Evolutionary conservation across 1,140 invertebrate genomes (phyloP).

Genomic region (Colletes latitarsis): DNA sequence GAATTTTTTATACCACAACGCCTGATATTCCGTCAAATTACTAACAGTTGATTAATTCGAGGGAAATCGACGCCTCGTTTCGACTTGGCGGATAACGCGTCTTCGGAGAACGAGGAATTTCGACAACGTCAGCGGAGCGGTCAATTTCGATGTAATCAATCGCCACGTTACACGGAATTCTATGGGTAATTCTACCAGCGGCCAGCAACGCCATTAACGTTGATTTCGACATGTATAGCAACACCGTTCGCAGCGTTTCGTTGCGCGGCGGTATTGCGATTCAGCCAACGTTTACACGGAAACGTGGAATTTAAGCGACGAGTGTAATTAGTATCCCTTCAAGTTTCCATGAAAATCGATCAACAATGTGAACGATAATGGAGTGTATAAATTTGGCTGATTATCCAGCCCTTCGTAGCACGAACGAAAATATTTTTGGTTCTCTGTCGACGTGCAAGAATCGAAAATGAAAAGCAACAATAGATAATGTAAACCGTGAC

Average conservation of each 20-base stretch:
- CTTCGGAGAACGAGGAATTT: neutral
- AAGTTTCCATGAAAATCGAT: too few species aligned
- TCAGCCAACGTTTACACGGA: too few species aligned
- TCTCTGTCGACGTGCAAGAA: too few species aligned
- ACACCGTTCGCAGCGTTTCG: neutral
- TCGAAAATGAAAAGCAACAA: too few species aligned
- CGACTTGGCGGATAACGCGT: neutral
- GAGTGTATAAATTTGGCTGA: too few species aligned
- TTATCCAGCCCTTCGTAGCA: too few species aligned
- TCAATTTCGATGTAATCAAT: slow-evolving; percentile 16
- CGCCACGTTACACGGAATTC: neutral
- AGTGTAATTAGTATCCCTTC: too few species aligned
- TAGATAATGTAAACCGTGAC: too few species aligned
- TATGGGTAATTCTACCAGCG: neutral
- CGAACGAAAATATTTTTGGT: too few species aligned
- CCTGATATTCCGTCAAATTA: neutral
- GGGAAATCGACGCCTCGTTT: neutral
- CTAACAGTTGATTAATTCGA: slow-evolving; percentile 33
- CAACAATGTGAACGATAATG: too few species aligned
- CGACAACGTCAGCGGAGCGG: too few species aligned
- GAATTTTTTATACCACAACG: slow-evolving; percentile 36
- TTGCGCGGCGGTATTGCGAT: neutral
- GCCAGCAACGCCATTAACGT: neutral
- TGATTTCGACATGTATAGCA: neutral
- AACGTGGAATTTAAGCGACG: too few species aligned